Percentiles rank a stretch among this genome's conserved stretches.
Conservation (phyloP, 2,797 vertebrate species). For the Acanthis flammea region DNA sequence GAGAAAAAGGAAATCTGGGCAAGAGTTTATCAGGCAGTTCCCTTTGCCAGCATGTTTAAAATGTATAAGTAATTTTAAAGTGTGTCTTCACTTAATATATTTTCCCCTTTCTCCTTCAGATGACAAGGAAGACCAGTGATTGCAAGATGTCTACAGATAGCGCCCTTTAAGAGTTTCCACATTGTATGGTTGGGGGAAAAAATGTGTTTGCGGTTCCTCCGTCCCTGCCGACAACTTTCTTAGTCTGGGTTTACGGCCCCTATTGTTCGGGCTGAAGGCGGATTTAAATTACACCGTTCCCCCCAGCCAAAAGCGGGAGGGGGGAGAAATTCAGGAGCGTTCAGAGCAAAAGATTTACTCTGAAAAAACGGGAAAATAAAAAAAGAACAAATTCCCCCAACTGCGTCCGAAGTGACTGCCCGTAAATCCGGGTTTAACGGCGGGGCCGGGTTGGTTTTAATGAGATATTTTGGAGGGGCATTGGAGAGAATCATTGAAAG, state of each 20-base stretch:
- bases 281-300: slow-evolving; percentile 35
- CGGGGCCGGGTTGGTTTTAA: not conserved
- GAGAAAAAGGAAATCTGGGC: slow-evolving; percentile 70
- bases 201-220: slow-evolving; percentile 72
- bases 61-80: slow-evolving; percentile 79
- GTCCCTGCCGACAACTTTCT: slow-evolving; percentile 61
- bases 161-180: slow-evolving; percentile 75
- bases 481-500: rapidly evolving
- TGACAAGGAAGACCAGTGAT: slow-evolving; percentile 75
- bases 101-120: slow-evolving; percentile 74
- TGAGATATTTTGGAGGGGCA: rapidly evolving
- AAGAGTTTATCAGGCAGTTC: slow-evolving; percentile 74
- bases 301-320: not conserved
- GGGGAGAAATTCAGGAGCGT: not conserved
- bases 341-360: slow-evolving; percentile 5
- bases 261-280: slow-evolving; percentile 64
- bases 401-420: not conserved
- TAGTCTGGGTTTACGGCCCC: slow-evolving; percentile 65
- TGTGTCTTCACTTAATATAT: slow-evolving; percentile 81
- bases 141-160: slow-evolving; percentile 75
- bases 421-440: not conserved
- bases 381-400: not conserved
- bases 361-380: not conserved
- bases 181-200: slow-evolving; percentile 54
- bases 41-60: slow-evolving; percentile 73